Percentiles rank a stretch among this genome's conserved stretches.
Conservation (phyloP, 2,888 invertebrate genomes). For the Ennomos erosarius region DNA sequence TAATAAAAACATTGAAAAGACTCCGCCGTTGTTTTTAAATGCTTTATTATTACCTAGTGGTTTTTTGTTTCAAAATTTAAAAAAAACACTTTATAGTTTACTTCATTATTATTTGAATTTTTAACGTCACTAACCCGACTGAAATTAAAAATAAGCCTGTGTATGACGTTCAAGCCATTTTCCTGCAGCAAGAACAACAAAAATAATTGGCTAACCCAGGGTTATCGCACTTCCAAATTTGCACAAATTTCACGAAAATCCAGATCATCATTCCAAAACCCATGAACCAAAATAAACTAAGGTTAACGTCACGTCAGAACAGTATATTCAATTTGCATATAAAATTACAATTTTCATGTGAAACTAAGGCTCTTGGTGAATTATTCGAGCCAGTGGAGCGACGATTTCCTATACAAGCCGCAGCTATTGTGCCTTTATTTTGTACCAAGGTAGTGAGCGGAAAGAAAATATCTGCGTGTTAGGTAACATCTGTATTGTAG, state of each 20-base stretch:
- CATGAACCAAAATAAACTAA: slow-evolving; percentile 48
- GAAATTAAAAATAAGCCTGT: too few relatives aligned
- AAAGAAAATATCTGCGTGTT: slow-evolving; percentile 65
- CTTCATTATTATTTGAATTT: too few relatives aligned
- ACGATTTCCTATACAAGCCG: slow-evolving; percentile 78
- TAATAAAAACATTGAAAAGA: too few relatives aligned
- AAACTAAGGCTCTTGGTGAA: slow-evolving; percentile 75
- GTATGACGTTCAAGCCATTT: too few relatives aligned
- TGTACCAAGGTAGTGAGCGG: slow-evolving; percentile 73
- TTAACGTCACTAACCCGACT: too few relatives aligned
- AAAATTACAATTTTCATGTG: slow-evolving; percentile 80
- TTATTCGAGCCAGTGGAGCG: slow-evolving; percentile 82
- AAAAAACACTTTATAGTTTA: too few relatives aligned
- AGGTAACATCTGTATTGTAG: slow-evolving; percentile 53
- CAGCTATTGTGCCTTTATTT: slow-evolving; percentile 75
- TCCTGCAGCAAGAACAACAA: neutral
- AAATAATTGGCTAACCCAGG: slow-evolving; percentile 17
- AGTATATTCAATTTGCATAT: slow-evolving; percentile 76
- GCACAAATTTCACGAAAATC: slow-evolving; percentile 32
- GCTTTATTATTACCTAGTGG: too few relatives aligned
- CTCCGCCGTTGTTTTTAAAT: too few relatives aligned
- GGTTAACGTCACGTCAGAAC: slow-evolving; percentile 59
- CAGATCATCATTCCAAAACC: slow-evolving; percentile 19
- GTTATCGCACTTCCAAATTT: slow-evolving; percentile 21
- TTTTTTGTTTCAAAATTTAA: too few relatives aligned